Percentiles rank a stretch among this genome's conserved stretches.
Conservation (phyloP, 1,140 invertebrate species). For the Caerostris darwini region DNA sequence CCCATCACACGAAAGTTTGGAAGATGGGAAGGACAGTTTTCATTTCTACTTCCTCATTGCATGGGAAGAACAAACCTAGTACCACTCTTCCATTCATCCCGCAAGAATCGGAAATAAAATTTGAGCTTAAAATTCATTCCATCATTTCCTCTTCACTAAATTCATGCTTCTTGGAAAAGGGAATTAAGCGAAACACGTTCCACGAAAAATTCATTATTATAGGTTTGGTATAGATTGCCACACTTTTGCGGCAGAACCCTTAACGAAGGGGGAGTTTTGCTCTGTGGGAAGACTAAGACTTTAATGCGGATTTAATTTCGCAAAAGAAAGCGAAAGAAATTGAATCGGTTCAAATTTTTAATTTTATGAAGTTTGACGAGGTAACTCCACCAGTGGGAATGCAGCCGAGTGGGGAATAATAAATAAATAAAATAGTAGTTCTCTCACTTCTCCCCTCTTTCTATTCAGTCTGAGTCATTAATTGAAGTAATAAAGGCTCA, state of each 20-base stretch:
- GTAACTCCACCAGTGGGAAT: not conserved
- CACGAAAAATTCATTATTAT: constrained; percentile 25
- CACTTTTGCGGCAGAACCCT: not conserved
- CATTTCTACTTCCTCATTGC: not conserved
- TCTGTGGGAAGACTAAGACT: not conserved
- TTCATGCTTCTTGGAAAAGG: not conserved
- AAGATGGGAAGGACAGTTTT: not conserved
- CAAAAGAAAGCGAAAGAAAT: constrained; percentile 12
- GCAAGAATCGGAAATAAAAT: not conserved
- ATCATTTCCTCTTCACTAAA: not conserved
- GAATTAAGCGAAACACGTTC: not conserved
- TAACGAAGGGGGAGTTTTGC: not conserved
- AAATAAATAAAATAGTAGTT: not conserved
- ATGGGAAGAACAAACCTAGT: not conserved
- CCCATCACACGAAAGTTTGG: not conserved
- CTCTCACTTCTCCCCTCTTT: not conserved
- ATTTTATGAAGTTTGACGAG: not conserved
- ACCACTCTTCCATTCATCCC: not conserved
- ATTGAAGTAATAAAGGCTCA: not conserved
- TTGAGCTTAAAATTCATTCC: constrained; percentile 13
- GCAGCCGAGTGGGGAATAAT: not conserved
- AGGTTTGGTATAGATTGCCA: constrained; percentile 28
- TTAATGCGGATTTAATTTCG: not conserved
- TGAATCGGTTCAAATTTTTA: constrained; percentile 1
- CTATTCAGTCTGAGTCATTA: not conserved